These are phyloP conservation scores for Aegithalos caudatus DNA, from an alignment of 2,113 vertebrate genomes.

Conservation along the genomic window DNA sequence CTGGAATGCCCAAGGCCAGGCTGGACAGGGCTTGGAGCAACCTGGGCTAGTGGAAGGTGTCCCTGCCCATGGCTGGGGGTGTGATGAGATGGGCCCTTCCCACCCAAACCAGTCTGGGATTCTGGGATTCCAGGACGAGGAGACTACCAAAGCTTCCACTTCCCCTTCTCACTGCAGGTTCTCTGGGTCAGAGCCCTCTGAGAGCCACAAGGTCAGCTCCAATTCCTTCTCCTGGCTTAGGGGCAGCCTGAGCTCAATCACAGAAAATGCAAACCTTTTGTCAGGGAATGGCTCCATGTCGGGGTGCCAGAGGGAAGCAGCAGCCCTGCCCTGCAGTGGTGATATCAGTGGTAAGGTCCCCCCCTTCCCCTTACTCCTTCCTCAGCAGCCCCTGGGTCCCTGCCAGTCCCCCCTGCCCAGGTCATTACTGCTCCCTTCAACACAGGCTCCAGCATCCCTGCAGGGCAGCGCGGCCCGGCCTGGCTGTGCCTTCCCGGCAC, in stretches of 20 bases:
- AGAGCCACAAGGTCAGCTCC: neutral
- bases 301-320: neutral
- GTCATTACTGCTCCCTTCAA: neutral
- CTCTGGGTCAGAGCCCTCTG: neutral
- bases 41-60: neutral
- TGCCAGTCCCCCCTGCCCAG: neutral
- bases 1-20: neutral
- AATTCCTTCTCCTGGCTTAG: neutral
- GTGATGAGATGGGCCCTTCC: neutral
- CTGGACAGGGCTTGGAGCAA: accelerated
- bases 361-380: neutral
- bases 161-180: neutral
- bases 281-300: accelerated
- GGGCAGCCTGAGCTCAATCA: neutral
- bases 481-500: neutral
- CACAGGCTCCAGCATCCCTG: no score
- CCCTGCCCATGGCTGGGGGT: neutral
- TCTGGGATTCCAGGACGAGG: neutral
- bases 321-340: neutral
- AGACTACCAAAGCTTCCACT: neutral
- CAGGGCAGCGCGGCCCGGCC: neutral
- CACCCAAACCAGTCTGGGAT: neutral
- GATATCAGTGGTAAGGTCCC: accelerated
- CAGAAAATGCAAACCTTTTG: neutral
- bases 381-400: neutral